Percentiles rank a stretch among this genome's conserved stretches.
Evolutionary conservation across 2,797 vertebrate genomes (phyloP).

Genomic region (Mormyrops boulengeri): DNA sequence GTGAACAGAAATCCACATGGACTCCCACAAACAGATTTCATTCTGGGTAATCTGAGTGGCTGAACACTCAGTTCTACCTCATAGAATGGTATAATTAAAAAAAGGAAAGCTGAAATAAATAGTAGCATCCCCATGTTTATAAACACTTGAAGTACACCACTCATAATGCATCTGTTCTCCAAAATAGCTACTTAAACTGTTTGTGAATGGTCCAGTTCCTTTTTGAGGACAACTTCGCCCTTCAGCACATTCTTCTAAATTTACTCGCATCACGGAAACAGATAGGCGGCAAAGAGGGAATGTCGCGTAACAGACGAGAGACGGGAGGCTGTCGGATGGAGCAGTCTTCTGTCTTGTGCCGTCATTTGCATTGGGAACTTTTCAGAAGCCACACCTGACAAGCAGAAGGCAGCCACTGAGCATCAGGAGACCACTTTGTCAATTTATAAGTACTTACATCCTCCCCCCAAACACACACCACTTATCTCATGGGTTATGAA

Average conservation of each 20-base stretch:
- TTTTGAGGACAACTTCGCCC: not conserved
- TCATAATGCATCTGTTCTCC: not conserved
- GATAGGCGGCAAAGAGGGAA: not conserved
- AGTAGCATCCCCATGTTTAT: not conserved
- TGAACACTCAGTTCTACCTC: not conserved
- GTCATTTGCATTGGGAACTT: not conserved
- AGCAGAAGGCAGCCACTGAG: not conserved
- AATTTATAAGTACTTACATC: not conserved
- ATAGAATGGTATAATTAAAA: not conserved
- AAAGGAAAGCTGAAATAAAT: not conserved
- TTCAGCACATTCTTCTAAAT: not conserved
- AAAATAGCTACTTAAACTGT: not conserved
- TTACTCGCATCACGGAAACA: not conserved
- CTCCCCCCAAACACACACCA: not conserved
- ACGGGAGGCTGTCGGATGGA: not conserved
- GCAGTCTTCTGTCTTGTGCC: not conserved
- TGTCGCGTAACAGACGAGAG: not conserved
- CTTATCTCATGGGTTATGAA: not conserved
- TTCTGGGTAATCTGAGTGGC: not conserved
- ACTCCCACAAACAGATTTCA: not conserved
- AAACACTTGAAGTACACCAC: not conserved
- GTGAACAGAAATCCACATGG: not conserved
- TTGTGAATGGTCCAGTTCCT: not conserved
- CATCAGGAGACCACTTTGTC: not conserved
- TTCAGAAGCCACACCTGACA: not conserved